Conservation (phyloP, 2,797 vertebrate species). For the Bucorvus abyssinicus region DNA sequence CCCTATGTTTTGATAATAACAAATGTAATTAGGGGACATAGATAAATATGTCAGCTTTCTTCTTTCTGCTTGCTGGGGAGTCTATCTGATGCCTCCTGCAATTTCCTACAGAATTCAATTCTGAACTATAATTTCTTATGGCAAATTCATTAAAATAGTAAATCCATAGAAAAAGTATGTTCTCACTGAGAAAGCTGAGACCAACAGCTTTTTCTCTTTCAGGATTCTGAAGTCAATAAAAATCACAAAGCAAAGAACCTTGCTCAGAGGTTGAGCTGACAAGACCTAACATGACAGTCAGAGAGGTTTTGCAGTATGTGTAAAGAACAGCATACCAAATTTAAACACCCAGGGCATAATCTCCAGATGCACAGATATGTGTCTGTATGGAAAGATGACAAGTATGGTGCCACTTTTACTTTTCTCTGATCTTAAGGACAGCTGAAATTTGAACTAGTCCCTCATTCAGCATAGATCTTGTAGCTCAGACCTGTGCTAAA, state of each 20-base stretch:
- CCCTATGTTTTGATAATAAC: not conserved
- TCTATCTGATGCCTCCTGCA: not conserved
- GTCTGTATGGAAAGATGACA: not conserved
- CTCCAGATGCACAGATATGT: not conserved
- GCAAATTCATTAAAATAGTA: not conserved
- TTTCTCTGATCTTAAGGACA: not conserved
- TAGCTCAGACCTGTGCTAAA: not conserved
- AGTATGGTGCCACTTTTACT: not conserved
- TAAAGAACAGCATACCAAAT: not conserved
- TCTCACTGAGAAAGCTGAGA: not conserved
- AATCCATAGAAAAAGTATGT: not conserved
- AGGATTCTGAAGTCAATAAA: not conserved
- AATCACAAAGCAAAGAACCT: not conserved
- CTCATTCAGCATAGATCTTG: not conserved
- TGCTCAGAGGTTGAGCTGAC: not conserved
- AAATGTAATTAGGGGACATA: not conserved
- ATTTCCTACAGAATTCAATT: not conserved
- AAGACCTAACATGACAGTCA: not conserved
- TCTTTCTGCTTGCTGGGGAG: not conserved
- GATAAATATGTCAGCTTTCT: not conserved
- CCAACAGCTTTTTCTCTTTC: not conserved
- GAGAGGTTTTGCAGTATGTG: not conserved
- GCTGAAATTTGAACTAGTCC: not conserved
- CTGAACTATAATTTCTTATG: not conserved
- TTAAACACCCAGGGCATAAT: not conserved